Base-by-base conservation (phyloP, 2,797 vertebrate genomes). In the Aphelocoma californica region DNA sequence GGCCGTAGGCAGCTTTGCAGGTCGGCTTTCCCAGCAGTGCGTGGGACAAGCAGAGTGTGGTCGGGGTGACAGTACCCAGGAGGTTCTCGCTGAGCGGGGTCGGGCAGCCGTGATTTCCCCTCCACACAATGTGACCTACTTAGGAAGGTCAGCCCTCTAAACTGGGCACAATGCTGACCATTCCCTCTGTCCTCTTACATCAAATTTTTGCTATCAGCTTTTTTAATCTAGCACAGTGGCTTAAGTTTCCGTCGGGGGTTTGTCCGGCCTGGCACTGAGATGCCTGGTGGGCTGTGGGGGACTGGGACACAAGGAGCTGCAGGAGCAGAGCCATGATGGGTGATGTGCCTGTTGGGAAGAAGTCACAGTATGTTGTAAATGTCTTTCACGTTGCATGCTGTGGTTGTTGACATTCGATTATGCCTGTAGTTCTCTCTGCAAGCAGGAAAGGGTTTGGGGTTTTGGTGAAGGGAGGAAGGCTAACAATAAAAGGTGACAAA, bases 391-490 rank as follows among this genome's bases (percentile, higher is more conserved):
- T 71, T 40, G 48, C 72, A 21, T 4, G 40, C 60, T 86, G 86
- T 42, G 86, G 90, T 65, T 66, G 60, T 86, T 86, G 88, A 64
- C 2, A 0, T 34, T 72, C 0, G 1, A 57, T 69, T 73, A 44
- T 67, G 86, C 86, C 67, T 81, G 78, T 92, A 66, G 91, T 81
- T 94, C 78, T 53, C 25, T 65, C 85, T 88, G 82, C 80, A 11
- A 57, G 92, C 91, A 87, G 94, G 93, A 95, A 93, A 74, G 86
- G 90, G 92, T 75, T 95, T 94, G 93, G 90, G 86, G 90, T 92
- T 95, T 91, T 57, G 81, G 38, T 90, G 73, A 44, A 70, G 84
- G 42, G 67, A 85, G 72, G 81, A 92, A 80, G 77, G 71, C n/a
- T 93, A 91, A 42, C 73, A 34, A 10, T 26, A 64, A 70, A 64